Base-by-base conservation (phyloP, 2,888 invertebrate genomes). In the Dexiosoma caninum region DNA sequence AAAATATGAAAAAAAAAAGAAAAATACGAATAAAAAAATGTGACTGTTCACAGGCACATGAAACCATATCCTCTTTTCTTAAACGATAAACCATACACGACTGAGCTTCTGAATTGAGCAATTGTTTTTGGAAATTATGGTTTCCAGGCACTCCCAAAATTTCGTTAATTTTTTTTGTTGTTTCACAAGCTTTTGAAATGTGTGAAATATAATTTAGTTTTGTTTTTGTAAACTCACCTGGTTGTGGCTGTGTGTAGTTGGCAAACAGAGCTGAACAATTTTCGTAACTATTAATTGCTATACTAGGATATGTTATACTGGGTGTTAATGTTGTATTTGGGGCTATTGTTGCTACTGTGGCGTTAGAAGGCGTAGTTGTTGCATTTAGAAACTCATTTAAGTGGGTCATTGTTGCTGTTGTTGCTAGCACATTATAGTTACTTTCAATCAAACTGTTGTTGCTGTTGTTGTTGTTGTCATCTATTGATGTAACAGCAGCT, bases 241-340 rank as follows among this genome's bases (percentile, higher is more conserved):
- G 62, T 67, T 84, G 64, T 53, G 87, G 87, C 42, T 85, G 85
- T 40, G 86, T 87, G 60, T 86, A 88, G 83, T 89, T 87, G 85
- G 85, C 85, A 80, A 89, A 89, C 4, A 87, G 77, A 9, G 85
- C 83, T 42, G 88, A 87, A 69, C 89, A 89, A 71, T 86, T 88
- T 51, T 86, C 86, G 49, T 83, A 85, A 70, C 83, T 89, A 66
- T 83, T 84, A 83, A 86, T 85, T 27, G 81, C 78, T 35, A 84
- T 83, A 35, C 83, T 85, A 6, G 85, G 84, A 83, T 86, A 86
- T 44, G 84, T 85, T 59, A 85, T 84, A 75, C 80, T 84, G 21
- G 83, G 78, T 42, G 69, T 66, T 51, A 69, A 35, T 49, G 75
- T 49, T 40, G 59, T 57, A 30, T 57, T 12, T 37, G 71, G 44